Evolutionary conservation across 2,797 vertebrate genomes (phyloP).

Genomic region (Muraenolepis orangiensis): DNA sequence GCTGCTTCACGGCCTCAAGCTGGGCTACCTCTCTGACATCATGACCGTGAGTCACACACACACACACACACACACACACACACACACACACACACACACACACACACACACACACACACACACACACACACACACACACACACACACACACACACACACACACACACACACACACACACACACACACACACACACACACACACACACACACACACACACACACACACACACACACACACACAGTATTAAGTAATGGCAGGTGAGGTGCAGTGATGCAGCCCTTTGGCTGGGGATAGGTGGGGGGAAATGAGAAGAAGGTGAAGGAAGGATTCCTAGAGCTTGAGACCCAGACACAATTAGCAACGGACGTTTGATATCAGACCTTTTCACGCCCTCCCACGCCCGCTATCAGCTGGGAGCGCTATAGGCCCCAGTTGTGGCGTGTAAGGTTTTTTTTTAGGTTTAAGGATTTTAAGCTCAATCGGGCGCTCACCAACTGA

Average conservation of each 20-base stretch:
- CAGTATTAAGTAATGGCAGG: slow-evolving; percentile 75
- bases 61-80: no score
- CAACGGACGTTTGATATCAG: slow-evolving; percentile 44
- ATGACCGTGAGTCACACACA: slow-evolving; percentile 62
- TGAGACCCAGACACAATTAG: slow-evolving; percentile 35
- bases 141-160: slow-evolving; percentile 44
- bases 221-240: neutral
- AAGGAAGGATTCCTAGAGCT: slow-evolving; percentile 24
- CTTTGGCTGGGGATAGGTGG: slow-evolving; percentile 50
- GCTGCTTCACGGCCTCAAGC: slow-evolving; percentile 85
- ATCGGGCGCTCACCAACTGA: no score
- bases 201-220: neutral
- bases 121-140: slow-evolving; percentile 39
- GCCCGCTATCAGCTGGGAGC: neutral
- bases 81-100: no score
- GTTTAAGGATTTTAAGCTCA: no score
- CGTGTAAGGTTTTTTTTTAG: no score
- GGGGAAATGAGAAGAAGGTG: slow-evolving; percentile 67
- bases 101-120: no score
- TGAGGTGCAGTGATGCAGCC: slow-evolving; percentile 45
- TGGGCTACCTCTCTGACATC: slow-evolving; percentile 78
- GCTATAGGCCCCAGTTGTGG: neutral
- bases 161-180: slow-evolving; percentile 23
- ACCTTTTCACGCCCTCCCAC: slow-evolving; percentile 13
- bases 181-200: neutral